A percentile compares a stretch with the other conserved stretches of the same genome.
phyloP scores from a whole-genome alignment of 53 echinoderm and acorn worm species.

The Echinometra lucunter region DNA sequence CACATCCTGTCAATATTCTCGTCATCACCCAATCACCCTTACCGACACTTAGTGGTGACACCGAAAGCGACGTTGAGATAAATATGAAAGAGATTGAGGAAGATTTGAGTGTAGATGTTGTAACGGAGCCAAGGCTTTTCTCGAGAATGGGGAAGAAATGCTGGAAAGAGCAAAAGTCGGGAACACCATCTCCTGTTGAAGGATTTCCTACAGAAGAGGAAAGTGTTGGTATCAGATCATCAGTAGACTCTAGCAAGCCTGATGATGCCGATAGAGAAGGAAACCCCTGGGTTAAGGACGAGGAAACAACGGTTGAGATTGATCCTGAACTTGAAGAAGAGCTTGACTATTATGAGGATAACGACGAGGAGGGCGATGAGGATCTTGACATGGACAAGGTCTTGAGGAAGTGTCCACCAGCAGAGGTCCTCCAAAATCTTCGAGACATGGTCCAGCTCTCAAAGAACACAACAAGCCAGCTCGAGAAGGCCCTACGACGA shows the following conservation, averaged over 20 bases:
- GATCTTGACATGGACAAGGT: constrained; percentile 52
- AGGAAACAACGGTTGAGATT: neutral
- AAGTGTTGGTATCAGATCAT: neutral
- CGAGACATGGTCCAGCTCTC: constrained; percentile 61
- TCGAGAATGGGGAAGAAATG: constrained; percentile 31
- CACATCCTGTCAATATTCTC: neutral
- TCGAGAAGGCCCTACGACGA: constrained; percentile 32
- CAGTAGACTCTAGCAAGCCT: constrained; percentile 33
- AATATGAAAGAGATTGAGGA: neutral
- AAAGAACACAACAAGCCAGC: constrained; percentile 56
- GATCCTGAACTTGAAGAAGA: constrained; percentile 36
- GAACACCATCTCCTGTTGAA: too few species aligned
- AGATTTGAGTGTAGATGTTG: neutral
- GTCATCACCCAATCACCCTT: neutral
- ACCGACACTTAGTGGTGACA: neutral
- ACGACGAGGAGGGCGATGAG: neutral
- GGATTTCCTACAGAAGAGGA: too few species aligned
- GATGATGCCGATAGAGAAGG: neutral
- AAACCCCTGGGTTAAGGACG: neutral
- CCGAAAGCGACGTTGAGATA: neutral
- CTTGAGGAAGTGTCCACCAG: constrained; percentile 55
- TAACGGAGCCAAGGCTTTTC: neutral
- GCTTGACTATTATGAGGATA: constrained; percentile 35
- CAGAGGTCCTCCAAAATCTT: constrained; percentile 61
- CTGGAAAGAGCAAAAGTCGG: neutral